phyloP scores from a whole-genome alignment of 1,140 invertebrate species.

The Drosophila watanabei region DNA sequence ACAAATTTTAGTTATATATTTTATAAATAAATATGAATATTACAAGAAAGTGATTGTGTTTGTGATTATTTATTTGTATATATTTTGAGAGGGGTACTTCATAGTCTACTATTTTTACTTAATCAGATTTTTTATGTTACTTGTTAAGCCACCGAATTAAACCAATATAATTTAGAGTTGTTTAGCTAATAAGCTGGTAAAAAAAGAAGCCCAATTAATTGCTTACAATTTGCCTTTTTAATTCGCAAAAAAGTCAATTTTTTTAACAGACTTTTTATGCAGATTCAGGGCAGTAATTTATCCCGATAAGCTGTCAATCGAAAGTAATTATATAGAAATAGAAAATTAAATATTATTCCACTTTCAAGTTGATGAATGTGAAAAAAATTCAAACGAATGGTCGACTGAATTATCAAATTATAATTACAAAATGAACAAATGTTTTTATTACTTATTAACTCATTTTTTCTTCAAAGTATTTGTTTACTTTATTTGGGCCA shows the following conservation, averaged over 20 bases:
- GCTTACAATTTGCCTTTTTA: not conserved
- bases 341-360: not conserved
- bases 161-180: not conserved
- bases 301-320: slow-evolving; percentile 26
- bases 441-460: not conserved
- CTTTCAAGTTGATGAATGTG: not conserved
- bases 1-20: not conserved
- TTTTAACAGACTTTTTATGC: slow-evolving; percentile 1
- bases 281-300: not conserved
- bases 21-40: too few relatives aligned
- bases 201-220: slow-evolving; percentile 6
- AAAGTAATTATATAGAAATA: slow-evolving; percentile 3
- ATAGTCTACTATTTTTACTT: not conserved
- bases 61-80: too few relatives aligned
- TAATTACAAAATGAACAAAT: slow-evolving; percentile 11
- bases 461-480: not conserved
- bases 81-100: too few relatives aligned
- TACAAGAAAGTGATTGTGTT: too few relatives aligned
- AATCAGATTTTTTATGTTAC: not conserved
- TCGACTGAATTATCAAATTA: slow-evolving; percentile 14
- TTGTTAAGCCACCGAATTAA: not conserved
- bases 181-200: not conserved
- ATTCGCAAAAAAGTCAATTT: not conserved
- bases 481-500: not conserved
- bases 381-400: not conserved